These are phyloP conservation scores for Holacanthella duospinosa DNA, from an alignment of 2,888 invertebrate genomes.

Conservation along the genomic window DNA sequence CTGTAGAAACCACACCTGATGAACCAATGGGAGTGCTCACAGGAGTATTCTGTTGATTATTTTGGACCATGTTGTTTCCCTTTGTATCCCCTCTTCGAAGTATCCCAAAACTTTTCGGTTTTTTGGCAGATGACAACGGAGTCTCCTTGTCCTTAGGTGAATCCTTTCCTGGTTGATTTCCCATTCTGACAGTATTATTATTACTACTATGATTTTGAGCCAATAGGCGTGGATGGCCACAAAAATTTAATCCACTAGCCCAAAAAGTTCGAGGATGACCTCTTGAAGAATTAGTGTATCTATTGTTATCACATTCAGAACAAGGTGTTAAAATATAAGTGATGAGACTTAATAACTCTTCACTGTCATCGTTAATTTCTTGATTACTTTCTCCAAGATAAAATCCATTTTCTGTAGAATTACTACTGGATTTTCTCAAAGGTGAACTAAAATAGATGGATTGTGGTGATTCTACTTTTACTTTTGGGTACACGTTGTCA, in stretches of 20 bases:
- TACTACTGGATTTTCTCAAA: no score
- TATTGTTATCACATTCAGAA: neutral
- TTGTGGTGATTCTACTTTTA: neutral
- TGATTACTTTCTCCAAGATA: no score
- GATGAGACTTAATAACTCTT: neutral
- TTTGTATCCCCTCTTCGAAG: constrained; percentile 11
- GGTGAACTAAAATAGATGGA: no score
- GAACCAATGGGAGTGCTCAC: neutral
- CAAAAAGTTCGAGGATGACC: neutral
- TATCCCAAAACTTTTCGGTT: constrained; percentile 7
- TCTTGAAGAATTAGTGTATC: neutral
- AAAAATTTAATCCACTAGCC: neutral
- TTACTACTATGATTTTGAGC: no score
- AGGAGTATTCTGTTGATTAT: neutral
- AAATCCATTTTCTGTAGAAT: no score
- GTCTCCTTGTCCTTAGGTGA: constrained; percentile 12
- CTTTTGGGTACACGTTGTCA: neutral
- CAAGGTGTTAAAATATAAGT: neutral
- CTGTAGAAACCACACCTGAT: neutral
- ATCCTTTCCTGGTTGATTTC: constrained; percentile 30
- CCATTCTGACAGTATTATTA: constrained; percentile 18
- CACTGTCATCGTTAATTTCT: no score
- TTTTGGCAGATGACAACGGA: no score
- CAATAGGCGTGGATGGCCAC: neutral
- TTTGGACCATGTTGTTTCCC: neutral